Evolutionary conservation across 1,140 invertebrate genomes (phyloP).

Genomic region (Solenopsis invicta): DNA sequence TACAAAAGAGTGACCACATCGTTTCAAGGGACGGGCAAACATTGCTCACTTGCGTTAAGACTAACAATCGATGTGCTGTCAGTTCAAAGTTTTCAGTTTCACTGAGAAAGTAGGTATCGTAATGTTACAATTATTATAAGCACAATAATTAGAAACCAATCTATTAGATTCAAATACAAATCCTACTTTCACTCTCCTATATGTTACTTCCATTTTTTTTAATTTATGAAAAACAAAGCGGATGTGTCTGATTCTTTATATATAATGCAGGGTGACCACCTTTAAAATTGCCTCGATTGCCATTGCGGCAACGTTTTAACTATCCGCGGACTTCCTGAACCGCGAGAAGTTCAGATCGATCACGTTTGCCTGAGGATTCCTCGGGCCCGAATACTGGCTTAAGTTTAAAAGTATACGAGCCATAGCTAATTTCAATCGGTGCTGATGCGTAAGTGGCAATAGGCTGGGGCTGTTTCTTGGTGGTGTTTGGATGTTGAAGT

Average conservation of each 20-base stretch:
- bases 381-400: conserved; percentile 80
- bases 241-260: conserved; percentile 82
- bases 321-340: conserved; percentile 82
- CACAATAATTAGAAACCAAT: conserved; percentile 86
- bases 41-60: conserved; percentile 83
- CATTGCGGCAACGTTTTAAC: conserved; percentile 82
- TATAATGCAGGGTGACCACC: conserved; percentile 85
- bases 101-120: conserved; percentile 84
- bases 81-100: conserved; percentile 80
- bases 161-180: conserved; percentile 86
- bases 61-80: conserved; percentile 85
- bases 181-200: conserved; percentile 87
- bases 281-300: conserved; percentile 86
- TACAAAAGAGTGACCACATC: conserved; percentile 87
- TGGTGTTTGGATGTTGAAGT: conserved; percentile 86
- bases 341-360: conserved; percentile 81
- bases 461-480: conserved; percentile 86
- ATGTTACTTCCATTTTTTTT: conserved; percentile 77
- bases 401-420: conserved; percentile 85
- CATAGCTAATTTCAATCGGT: conserved; percentile 86
- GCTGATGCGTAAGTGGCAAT: conserved; percentile 87
- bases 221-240: conserved; percentile 86
- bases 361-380: conserved; percentile 82
- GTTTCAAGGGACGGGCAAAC: conserved; percentile 85
- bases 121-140: conserved; percentile 85